Base-by-base conservation (phyloP, 2,888 invertebrate genomes). In the Lochmaea crataegi region DNA sequence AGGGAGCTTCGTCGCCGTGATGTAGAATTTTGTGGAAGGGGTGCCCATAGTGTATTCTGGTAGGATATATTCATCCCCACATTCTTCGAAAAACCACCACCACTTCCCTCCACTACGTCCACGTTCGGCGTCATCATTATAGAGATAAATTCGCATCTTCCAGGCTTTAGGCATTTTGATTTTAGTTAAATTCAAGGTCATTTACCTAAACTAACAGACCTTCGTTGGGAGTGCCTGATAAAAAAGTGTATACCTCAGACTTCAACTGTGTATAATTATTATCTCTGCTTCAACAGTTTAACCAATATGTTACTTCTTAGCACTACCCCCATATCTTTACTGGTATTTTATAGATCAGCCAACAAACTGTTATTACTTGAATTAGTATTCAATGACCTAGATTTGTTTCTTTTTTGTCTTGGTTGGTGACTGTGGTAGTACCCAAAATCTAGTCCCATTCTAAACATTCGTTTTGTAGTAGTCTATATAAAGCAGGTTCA, bases 31-130 rank as follows among this genome's bases (percentile, higher is more conserved):
- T 85, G 87, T 87, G 87, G 87, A 87, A 87, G 87, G 87, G 87
- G 87, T 87, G 86, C 84, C 86, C 86, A 83, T 83, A 83, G 85
- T 82, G 85, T 86, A 84, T 84, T 86, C 86, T 86, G 86, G 86
- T 86, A 85, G 86, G 86, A 86, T 85, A 85, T 84, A 86, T 87
- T 87, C 87, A 87, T 87, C 87, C 87, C 87, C 87, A 87, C 87
- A 86, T 86, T 86, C 86, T 85, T 85, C 84, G 85, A 76, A 85
- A 53, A 86, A 85, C 85, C 85, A 86, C 85, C 85, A 85, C 86
- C 84, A 86, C 86, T 83, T 84, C 69, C 72, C 85, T 86, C 87
- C 86, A 86, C 86, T 85, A 86, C 86, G 84, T 80, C 86, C 84
- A 86, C 86, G 84, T 80, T 84, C 83, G 83, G 83, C 85, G 85